Conservation (phyloP, 2,797 vertebrate genomes). For the Anguilla obscura region DNA sequence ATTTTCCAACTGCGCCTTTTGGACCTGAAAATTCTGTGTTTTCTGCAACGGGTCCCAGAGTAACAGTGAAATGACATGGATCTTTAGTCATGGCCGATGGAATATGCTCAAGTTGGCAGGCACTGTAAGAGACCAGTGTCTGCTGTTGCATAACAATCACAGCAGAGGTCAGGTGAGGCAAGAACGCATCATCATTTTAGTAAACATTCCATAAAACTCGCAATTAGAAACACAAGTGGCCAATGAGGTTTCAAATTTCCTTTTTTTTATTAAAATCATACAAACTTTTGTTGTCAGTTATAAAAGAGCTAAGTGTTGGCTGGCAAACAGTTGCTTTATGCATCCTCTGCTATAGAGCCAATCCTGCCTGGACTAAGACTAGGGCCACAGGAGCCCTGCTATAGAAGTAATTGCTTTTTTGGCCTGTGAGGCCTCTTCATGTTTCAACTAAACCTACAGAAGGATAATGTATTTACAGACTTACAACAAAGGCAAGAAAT, state of each 20-base stretch:
- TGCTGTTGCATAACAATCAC: background rate
- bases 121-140: too few species aligned
- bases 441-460: slow-evolving; percentile 82
- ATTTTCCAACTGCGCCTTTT: background rate
- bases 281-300: slow-evolving; percentile 94
- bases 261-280: slow-evolving; percentile 98
- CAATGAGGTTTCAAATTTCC: slow-evolving; percentile 61
- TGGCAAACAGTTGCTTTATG: slow-evolving; percentile 77
- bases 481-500: slow-evolving; percentile 68
- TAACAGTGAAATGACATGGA: background rate
- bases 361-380: slow-evolving; percentile 72
- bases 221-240: background rate
- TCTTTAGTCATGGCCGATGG: background rate
- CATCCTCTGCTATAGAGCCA: slow-evolving; percentile 72
- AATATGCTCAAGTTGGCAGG: background rate
- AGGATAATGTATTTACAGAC: slow-evolving; percentile 92
- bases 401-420: slow-evolving; percentile 73
- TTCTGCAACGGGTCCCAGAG: background rate
- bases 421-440: slow-evolving; percentile 71
- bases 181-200: background rate
- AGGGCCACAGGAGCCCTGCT: slow-evolving; percentile 74
- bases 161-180: background rate
- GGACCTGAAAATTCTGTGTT: background rate
- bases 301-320: slow-evolving; percentile 92
- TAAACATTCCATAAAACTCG: background rate